phyloP scores from a whole-genome alignment of 2,888 invertebrate species.

The Melitaea athalia region DNA sequence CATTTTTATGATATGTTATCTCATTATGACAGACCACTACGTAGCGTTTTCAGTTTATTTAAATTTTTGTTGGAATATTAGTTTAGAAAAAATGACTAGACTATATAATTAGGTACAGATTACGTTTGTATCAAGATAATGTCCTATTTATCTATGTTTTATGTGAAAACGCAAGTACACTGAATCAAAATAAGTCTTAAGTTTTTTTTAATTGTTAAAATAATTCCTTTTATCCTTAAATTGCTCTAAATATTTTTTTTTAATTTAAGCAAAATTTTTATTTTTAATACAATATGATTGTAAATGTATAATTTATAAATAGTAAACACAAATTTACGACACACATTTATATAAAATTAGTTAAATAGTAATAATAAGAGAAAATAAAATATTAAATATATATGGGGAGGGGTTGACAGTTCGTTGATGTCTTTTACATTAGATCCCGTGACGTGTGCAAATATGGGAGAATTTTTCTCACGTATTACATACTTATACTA shows the following conservation, averaged over 20 bases:
- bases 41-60: neutral
- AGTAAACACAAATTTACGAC: too few relatives aligned
- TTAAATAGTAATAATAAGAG: neutral
- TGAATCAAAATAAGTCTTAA: too few relatives aligned
- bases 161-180: too few relatives aligned
- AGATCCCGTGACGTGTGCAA: constrained; percentile 2
- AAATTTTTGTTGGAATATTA: neutral
- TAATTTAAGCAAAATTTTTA: too few relatives aligned
- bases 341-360: too few relatives aligned
- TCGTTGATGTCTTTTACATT: constrained; percentile 49
- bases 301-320: too few relatives aligned
- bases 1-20: constrained; percentile 29
- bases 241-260: neutral
- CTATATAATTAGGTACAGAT: neutral
- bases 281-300: too few relatives aligned
- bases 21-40: constrained; percentile 14
- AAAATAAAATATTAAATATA: neutral
- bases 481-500: too few relatives aligned
- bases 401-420: constrained; percentile 4
- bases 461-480: neutral
- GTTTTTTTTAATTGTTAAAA: too few relatives aligned
- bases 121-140: too few relatives aligned
- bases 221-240: too few relatives aligned
- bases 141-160: too few relatives aligned
- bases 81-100: neutral